phyloP scores from a whole-genome alignment of 1,140 invertebrate species.

The Venustaconcha ellipsiformis region DNA sequence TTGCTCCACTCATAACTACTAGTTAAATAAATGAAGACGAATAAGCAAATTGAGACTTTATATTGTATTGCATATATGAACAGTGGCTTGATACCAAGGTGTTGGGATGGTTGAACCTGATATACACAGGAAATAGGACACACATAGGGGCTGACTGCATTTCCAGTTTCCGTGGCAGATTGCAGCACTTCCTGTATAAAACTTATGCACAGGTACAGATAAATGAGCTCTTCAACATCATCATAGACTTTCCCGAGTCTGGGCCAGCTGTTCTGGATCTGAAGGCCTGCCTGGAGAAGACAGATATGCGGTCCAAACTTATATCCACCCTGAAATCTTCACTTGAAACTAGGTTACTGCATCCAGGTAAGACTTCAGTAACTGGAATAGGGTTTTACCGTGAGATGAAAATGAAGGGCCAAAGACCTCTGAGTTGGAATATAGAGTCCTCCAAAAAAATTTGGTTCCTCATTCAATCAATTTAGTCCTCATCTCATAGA shows the following conservation, averaged over 20 bases:
- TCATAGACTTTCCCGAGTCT: conserved; percentile 97
- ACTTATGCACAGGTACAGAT: conserved; percentile 89
- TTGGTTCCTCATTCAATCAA: too few relatives aligned
- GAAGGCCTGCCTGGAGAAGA: conserved; percentile 84
- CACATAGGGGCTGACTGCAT: conserved; percentile 71
- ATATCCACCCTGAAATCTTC: conserved; percentile 83
- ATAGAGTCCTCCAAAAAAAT: too few relatives aligned
- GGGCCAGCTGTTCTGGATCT: conserved; percentile 93
- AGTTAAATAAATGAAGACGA: too few relatives aligned
- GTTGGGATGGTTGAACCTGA: conserved; percentile 84
- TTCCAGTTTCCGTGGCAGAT: conserved; percentile 59
- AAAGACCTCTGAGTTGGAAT: too few relatives aligned
- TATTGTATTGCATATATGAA: conserved; percentile 1
- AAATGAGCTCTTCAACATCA: conserved; percentile 94
- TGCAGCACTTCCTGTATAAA: conserved; percentile 89
- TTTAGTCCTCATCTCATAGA: too few relatives aligned
- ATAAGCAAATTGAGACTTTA: too few relatives aligned
- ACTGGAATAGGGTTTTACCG: too few relatives aligned
- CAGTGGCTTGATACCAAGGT: conserved; percentile 87
- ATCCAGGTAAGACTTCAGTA: conserved; percentile 59
- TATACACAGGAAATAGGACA: conserved; percentile 77
- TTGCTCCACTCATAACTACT: too few relatives aligned
- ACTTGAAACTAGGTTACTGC: conserved; percentile 68
- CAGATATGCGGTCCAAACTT: conserved; percentile 83
- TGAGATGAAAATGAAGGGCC: too few relatives aligned